Evolutionary conservation across 2,888 invertebrate genomes (phyloP).

Genomic region (Hypomecis atomaria): DNA sequence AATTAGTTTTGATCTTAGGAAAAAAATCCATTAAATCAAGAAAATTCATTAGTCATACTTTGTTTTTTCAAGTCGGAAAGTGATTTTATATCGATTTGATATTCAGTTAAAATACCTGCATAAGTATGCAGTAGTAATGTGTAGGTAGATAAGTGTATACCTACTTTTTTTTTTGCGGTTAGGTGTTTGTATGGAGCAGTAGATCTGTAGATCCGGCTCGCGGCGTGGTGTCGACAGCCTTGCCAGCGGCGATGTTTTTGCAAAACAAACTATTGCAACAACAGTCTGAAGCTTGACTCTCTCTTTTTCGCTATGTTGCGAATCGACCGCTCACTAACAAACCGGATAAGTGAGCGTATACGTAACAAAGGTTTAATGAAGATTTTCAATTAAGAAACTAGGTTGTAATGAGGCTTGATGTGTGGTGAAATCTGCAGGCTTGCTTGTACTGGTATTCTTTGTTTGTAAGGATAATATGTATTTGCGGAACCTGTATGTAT

Average conservation of each 20-base stretch:
- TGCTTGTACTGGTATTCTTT: background rate
- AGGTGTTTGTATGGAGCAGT: no score
- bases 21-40: no score
- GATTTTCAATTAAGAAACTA: slow-evolving; percentile 36
- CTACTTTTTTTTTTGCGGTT: background rate
- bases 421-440: slow-evolving; percentile 15
- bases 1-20: no score
- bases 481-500: background rate
- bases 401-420: slow-evolving; percentile 18
- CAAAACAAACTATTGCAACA: slow-evolving; percentile 75
- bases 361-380: slow-evolving; percentile 37
- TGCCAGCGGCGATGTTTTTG: slow-evolving; percentile 74
- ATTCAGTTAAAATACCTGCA: no score
- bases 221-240: slow-evolving; percentile 64
- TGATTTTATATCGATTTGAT: no score
- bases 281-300: slow-evolving; percentile 60
- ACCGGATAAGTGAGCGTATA: slow-evolving; percentile 35
- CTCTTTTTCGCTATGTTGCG: slow-evolving; percentile 60
- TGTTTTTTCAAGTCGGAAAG: no score
- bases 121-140: background rate
- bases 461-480: background rate
- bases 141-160: background rate
- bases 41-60: no score
- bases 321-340: slow-evolving; percentile 50
- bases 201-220: slow-evolving; percentile 53